Evolutionary conservation across 1,140 invertebrate genomes (phyloP).

Genomic region (Gryon sp.): DNA sequence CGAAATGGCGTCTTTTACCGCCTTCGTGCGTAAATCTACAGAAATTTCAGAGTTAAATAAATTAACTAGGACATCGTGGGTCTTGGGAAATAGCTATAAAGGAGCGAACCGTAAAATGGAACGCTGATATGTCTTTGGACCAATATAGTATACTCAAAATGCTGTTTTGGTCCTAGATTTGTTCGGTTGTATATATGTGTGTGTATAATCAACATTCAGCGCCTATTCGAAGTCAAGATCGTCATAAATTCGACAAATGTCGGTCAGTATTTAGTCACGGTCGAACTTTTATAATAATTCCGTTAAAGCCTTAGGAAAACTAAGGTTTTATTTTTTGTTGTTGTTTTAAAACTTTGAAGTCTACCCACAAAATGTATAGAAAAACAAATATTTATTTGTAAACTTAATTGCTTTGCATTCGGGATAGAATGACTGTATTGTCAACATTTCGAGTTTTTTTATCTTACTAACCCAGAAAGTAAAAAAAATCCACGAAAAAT

Average conservation of each 20-base stretch:
- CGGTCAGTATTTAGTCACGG: conserved; percentile 36
- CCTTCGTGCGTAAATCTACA: conserved; percentile 38
- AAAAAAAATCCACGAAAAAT: conserved; percentile 26
- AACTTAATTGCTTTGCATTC: conserved; percentile 24
- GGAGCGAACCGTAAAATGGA: conserved; percentile 12
- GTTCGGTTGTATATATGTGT: too few species aligned
- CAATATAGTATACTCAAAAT: too few species aligned
- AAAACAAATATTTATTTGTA: conserved; percentile 32
- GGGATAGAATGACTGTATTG: conserved; percentile 16
- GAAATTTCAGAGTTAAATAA: conserved; percentile 58
- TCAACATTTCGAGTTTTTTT: conserved; percentile 4
- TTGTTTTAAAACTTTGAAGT: conserved; percentile 11
- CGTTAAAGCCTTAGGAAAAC: conserved; percentile 21
- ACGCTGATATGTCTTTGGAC: not conserved
- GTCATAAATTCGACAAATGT: conserved; percentile 39
- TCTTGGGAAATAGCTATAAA: conserved; percentile 19
- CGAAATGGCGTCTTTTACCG: conserved; percentile 12
- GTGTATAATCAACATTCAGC: too few species aligned
- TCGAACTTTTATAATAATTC: conserved; percentile 9
- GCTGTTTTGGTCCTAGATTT: too few species aligned
- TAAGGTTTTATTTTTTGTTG: conserved; percentile 15
- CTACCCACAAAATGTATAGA: conserved; percentile 17
- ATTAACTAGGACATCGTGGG: conserved; percentile 18
- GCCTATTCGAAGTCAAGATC: conserved; percentile 11
- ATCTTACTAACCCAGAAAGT: conserved; percentile 17